Evolutionary conservation across 1,140 invertebrate genomes (phyloP).

Genomic region (Leptonema lineaticorne): DNA sequence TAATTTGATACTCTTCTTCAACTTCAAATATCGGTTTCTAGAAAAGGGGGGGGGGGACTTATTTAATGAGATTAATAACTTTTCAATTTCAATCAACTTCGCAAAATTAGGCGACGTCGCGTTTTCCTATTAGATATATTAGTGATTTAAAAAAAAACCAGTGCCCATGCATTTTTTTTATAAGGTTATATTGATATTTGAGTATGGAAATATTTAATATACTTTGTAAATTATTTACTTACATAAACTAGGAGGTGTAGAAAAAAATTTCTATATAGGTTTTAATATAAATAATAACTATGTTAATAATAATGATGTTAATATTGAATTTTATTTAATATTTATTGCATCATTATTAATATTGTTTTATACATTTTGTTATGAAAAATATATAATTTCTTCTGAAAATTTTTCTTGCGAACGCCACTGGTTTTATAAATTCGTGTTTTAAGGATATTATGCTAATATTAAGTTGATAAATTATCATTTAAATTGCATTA

Average conservation of each 20-base stretch:
- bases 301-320: neutral
- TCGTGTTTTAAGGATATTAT: neutral
- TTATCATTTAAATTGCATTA: slow-evolving; percentile 22
- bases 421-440: neutral
- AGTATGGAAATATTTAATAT: too few relatives aligned
- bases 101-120: slow-evolving; percentile 20
- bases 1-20: slow-evolving; percentile 25
- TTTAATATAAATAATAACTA: neutral
- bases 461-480: slow-evolving; percentile 4
- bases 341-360: neutral
- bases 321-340: too few relatives aligned
- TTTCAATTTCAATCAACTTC: slow-evolving; percentile 33
- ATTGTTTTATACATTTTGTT: too few relatives aligned
- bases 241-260: neutral
- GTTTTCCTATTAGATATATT: too few relatives aligned
- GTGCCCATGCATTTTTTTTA: too few relatives aligned
- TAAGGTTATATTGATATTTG: too few relatives aligned
- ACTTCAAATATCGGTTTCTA: slow-evolving; percentile 23
- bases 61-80: slow-evolving; percentile 35
- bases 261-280: neutral
- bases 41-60: too few relatives aligned
- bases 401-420: neutral
- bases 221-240: too few relatives aligned
- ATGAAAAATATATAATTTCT: too few relatives aligned
- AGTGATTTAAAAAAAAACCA: too few relatives aligned